Conservation (phyloP, 1,140 invertebrate species). For the Hesperophylax magnus region DNA sequence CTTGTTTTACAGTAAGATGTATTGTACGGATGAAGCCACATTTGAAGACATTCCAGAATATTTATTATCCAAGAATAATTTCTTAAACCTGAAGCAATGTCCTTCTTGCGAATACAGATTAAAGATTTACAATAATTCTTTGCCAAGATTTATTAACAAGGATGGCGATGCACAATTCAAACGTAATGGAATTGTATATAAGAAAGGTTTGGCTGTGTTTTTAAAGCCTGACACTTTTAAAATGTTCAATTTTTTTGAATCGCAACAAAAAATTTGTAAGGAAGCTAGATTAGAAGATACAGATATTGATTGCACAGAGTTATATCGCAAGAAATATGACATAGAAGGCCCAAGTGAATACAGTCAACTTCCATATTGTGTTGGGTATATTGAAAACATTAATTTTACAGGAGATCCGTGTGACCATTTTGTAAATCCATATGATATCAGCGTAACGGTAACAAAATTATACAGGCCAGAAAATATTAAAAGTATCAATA, state of each 20-base stretch:
- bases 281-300: conserved; percentile 77
- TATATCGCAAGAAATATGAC: conserved; percentile 80
- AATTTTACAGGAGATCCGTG: conserved; percentile 65
- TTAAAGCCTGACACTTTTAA: conserved; percentile 69
- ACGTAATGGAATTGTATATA: conserved; percentile 74
- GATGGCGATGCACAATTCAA: conserved; percentile 65
- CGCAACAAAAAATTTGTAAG: conserved; percentile 60
- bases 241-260: conserved; percentile 75
- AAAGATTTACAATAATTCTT: neutral
- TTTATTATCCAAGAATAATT: neutral
- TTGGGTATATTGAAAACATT: conserved; percentile 78
- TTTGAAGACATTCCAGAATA: conserved; percentile 77
- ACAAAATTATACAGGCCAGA: conserved; percentile 84
- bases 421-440: conserved; percentile 66
- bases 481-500: conserved; percentile 77
- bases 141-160: conserved; percentile 57
- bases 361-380: conserved; percentile 82
- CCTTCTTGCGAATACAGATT: neutral
- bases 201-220: conserved; percentile 79
- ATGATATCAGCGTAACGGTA: conserved; percentile 78
- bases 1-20: conserved; percentile 77
- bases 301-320: conserved; percentile 78
- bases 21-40: conserved; percentile 75
- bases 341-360: conserved; percentile 81
- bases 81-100: neutral